Evolutionary conservation across 2,888 invertebrate genomes (phyloP), one percentile per base, ranked within the genome.

Genomic region (Lydus trimaculatus): DNA sequence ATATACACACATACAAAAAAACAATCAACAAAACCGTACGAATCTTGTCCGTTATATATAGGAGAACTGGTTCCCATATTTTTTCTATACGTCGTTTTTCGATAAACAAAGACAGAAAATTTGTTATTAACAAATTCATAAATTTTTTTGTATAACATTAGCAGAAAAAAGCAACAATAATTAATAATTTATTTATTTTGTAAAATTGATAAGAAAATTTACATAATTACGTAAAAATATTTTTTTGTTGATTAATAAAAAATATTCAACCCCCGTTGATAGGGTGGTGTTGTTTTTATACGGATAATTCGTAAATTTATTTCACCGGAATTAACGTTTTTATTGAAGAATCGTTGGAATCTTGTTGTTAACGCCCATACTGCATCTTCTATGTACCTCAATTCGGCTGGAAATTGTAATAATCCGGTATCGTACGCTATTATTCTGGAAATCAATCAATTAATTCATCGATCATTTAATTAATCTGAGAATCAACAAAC

Each of bases 271-370:
- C 84, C 83, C 33, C 86, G 78, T 63, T 87, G 85, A 6, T 85
- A 84, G 28, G 86, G 81, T 13, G 67, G 71, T 8, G 31, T 11
- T 5, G 56, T 59, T 15, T 31, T 39, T 31, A 80, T 73, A 63
- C 93, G 89, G 63, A 94, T 78, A n/a, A 95, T 87, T 66, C 94
- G 89, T 63, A 94, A 86, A 82, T 95, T 95, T 39, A 90, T 87
- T 82, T 94, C 94, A 63, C 89, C 87, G 0, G 89, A 89, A 85
- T 79, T 90, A 15, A 92, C 87, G 43, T 90, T 88, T 76, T 90
- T 90, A 67, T 90, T 86, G 87, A 94, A 94, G 87, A 91, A 94
- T 76, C 92, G 92, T 79, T 95, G 95, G 87, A 95, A 94, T 68
- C 92, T 89, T 0, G 93, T 91, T 1, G 92, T 89, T 39, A 95